phyloP scores from a whole-genome alignment of 2,113 vertebrate genomes.

The Empidonax alnorum region DNA sequence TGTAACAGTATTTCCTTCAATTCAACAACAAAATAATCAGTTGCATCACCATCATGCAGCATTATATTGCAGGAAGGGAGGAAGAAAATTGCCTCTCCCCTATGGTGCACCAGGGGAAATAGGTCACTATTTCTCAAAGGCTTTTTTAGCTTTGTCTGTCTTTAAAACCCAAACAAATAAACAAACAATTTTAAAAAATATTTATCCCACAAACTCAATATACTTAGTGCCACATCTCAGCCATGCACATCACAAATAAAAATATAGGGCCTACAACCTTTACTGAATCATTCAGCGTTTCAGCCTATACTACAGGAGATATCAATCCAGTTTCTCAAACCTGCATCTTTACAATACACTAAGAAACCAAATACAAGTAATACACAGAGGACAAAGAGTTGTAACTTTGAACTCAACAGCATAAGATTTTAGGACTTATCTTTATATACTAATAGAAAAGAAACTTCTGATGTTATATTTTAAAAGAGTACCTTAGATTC shows the following conservation, averaged over 20 bases:
- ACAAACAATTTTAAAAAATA: not conserved
- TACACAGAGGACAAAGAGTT: not conserved
- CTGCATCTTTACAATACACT: not conserved
- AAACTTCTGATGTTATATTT: not conserved
- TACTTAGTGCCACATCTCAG: not conserved
- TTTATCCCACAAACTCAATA: not conserved
- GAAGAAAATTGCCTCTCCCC: not conserved
- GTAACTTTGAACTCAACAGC: not conserved
- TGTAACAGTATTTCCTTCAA: not conserved
- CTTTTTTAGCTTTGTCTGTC: not conserved
- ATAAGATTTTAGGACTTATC: not conserved
- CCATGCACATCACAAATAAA: not conserved
- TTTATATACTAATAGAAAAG: not conserved
- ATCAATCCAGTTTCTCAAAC: not conserved
- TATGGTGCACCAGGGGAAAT: not conserved
- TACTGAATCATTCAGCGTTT: not conserved
- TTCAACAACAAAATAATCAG: constrained; percentile 27
- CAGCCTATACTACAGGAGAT: not conserved
- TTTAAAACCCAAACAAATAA: not conserved
- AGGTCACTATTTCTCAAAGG: not conserved
- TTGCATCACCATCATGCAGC: not conserved
- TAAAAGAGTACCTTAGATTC: not conserved
- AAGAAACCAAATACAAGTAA: not conserved
- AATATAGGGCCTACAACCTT: not conserved
- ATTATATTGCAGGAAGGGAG: not conserved